These are phyloP conservation scores for Drosophila subquinaria DNA, from an alignment of 2,888 invertebrate species.

Conservation along the genomic window DNA sequence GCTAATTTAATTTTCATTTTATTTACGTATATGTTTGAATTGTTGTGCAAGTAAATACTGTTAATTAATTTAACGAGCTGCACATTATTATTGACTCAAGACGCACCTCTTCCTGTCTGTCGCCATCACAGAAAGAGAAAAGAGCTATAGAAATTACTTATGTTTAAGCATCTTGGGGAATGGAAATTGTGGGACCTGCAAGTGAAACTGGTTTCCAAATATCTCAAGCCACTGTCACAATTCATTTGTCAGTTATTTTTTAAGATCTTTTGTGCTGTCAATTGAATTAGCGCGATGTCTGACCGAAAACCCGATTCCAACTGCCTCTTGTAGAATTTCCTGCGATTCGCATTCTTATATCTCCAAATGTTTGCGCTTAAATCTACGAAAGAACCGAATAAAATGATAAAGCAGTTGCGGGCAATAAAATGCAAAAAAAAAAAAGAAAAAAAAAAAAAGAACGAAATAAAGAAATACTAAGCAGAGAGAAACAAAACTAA, in stretches of 20 bases:
- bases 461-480: slow-evolving; percentile 47
- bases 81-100: slow-evolving; percentile 31
- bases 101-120: slow-evolving; percentile 68
- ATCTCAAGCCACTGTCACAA: slow-evolving; percentile 39
- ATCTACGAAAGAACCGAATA: slow-evolving; percentile 36
- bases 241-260: slow-evolving; percentile 37
- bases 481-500: slow-evolving; percentile 62
- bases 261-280: slow-evolving; percentile 64
- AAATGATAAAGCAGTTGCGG: slow-evolving; percentile 62
- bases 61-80: slow-evolving; percentile 63
- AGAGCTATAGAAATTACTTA: slow-evolving; percentile 15
- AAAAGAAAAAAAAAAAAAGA: slow-evolving; percentile 45
- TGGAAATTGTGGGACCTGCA: slow-evolving; percentile 26
- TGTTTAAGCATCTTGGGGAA: background rate
- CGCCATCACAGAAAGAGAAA: slow-evolving; percentile 16
- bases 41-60: slow-evolving; percentile 34
- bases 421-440: slow-evolving; percentile 34
- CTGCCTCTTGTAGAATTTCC: slow-evolving; percentile 45
- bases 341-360: slow-evolving; percentile 36
- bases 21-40: slow-evolving; percentile 13
- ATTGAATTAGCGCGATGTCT: slow-evolving; percentile 71
- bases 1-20: slow-evolving; percentile 23
- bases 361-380: slow-evolving; percentile 69
- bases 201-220: slow-evolving; percentile 55
- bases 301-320: slow-evolving; percentile 31